Conservation (phyloP, 2,113 vertebrate genomes). For the Tricholaema leucomelas region DNA sequence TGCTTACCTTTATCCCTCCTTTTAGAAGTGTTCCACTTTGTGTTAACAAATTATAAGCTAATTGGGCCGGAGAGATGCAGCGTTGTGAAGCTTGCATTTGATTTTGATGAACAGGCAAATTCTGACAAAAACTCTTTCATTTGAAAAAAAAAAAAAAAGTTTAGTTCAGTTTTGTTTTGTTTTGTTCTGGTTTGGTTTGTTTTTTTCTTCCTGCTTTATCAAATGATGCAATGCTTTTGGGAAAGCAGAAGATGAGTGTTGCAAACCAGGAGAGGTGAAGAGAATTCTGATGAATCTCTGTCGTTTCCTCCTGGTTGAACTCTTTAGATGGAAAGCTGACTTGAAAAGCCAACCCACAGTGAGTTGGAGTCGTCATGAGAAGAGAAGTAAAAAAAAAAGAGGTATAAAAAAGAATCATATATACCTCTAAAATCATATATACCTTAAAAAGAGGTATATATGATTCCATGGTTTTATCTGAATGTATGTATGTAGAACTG, state of each 20-base stretch:
- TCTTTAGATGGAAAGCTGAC: background rate
- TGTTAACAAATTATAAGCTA: conserved; percentile 38
- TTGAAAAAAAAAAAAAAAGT: background rate
- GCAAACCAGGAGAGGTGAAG: background rate
- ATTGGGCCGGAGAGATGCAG: background rate
- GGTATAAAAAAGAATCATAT: no score
- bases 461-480: background rate
- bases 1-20: background rate
- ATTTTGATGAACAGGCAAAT: conserved; percentile 49
- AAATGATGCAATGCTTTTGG: background rate
- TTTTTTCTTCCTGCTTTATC: background rate
- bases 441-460: background rate
- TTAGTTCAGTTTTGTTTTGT: no score
- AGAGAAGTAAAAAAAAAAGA: background rate
- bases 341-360: background rate
- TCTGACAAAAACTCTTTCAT: background rate
- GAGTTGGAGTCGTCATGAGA: background rate
- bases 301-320: background rate
- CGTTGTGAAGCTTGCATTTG: background rate
- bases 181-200: no score
- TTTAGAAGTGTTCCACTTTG: background rate
- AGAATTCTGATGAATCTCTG: conserved; percentile 26
- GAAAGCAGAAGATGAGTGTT: background rate
- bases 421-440: no score
- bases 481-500: no score